Conservation (phyloP, 64 coral and sea anemone species). For the Cladopsammia gracilis region DNA sequence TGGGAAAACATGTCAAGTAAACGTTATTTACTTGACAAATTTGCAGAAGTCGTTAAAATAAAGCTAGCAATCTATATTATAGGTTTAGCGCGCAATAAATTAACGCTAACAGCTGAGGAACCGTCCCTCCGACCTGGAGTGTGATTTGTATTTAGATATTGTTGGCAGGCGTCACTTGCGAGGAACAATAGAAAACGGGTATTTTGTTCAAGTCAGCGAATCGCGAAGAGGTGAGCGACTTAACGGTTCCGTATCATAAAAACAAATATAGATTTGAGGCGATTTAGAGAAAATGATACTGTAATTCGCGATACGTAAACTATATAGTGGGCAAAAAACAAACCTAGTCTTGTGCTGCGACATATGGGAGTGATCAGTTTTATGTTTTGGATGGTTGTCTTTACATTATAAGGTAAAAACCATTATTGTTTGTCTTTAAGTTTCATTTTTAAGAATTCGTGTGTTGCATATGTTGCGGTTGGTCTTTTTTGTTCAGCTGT, state of each 20-base stretch:
- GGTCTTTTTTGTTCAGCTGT: background rate
- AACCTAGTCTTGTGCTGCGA: too few species aligned
- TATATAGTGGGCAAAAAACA: too few species aligned
- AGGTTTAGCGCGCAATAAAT: too few species aligned
- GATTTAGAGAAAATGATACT: background rate
- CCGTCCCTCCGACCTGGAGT: background rate
- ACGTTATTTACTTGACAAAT: too few species aligned
- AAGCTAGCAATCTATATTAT: too few species aligned
- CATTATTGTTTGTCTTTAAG: background rate
- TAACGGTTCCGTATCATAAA: background rate
- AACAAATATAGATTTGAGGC: background rate
- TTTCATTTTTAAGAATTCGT: background rate
- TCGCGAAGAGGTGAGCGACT: background rate
- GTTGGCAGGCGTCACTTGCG: background rate
- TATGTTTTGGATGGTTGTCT: background rate
- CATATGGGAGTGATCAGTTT: background rate
- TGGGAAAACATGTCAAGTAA: too few species aligned
- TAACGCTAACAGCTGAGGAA: too few species aligned
- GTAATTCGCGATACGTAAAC: background rate
- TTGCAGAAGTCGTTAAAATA: too few species aligned
- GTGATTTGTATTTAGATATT: background rate
- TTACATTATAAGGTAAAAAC: background rate
- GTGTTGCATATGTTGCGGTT: background rate
- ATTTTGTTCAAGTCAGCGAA: background rate
- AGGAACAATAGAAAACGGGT: conserved; percentile 18